Percentiles rank a stretch among this genome's conserved stretches.
phyloP scores from a whole-genome alignment of 2,797 vertebrate species.

The Peromyscus aztecus region DNA sequence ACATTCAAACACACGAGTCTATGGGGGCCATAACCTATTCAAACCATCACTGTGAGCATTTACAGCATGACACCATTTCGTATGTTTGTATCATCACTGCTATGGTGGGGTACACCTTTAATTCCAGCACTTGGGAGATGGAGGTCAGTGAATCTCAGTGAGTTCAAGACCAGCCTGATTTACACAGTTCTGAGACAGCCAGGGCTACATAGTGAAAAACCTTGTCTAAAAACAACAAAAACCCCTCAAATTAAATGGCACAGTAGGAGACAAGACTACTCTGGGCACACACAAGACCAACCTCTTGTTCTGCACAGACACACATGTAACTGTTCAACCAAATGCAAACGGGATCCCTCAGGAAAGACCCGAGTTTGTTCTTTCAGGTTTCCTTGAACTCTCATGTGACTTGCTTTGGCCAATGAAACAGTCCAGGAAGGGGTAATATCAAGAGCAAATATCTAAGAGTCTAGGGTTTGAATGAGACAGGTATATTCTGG shows the following conservation, averaged over 20 bases:
- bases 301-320: neutral
- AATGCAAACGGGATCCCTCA: neutral
- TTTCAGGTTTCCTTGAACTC: neutral
- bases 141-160: neutral
- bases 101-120: neutral
- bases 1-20: neutral
- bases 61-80: neutral
- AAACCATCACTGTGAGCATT: neutral
- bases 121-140: neutral
- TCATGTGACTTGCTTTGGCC: conserved; percentile 4
- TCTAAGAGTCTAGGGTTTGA: neutral
- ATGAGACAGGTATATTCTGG: neutral
- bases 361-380: neutral
- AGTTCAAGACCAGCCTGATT: neutral
- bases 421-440: neutral
- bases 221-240: neutral
- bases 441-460: neutral
- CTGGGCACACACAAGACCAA: fast-evolving
- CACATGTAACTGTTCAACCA: neutral
- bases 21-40: neutral
- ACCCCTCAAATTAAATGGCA: neutral
- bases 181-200: neutral
- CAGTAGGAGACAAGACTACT: neutral
- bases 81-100: neutral
- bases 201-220: neutral